phyloP scores from a whole-genome alignment of 2,113 vertebrate genomes.

The Brachypodius melanocephalos region DNA sequence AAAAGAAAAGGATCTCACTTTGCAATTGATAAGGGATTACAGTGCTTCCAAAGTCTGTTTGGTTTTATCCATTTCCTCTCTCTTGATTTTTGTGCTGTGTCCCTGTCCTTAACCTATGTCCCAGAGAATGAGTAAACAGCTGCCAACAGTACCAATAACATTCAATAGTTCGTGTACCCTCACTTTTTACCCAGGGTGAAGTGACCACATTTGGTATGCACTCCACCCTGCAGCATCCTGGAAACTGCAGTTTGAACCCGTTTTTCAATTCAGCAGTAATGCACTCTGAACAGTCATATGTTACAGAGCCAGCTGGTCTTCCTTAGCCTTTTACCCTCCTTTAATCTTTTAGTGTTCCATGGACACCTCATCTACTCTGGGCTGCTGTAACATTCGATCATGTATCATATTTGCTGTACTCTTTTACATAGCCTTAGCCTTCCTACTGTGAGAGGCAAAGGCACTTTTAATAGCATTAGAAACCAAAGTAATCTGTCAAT shows the following conservation, averaged over 20 bases:
- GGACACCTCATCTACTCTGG: background rate
- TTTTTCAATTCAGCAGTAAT: slow-evolving; percentile 46
- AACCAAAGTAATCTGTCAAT: background rate
- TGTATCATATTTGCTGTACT: background rate
- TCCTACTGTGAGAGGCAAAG: background rate
- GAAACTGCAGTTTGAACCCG: background rate
- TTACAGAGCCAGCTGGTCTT: background rate
- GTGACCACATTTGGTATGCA: background rate
- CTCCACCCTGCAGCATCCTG: background rate
- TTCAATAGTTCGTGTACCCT: background rate
- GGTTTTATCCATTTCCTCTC: background rate
- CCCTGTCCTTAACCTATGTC: background rate
- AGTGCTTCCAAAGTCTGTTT: background rate
- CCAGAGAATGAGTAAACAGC: background rate
- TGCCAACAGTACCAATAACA: background rate
- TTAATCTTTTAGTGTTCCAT: background rate
- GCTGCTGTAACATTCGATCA: background rate
- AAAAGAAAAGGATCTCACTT: background rate
- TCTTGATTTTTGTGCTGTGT: background rate
- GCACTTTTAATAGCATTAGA: background rate
- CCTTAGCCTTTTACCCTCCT: slow-evolving; percentile 17
- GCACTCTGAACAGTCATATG: background rate
- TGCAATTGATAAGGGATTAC: background rate
- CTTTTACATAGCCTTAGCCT: background rate
- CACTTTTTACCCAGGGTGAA: background rate